Conservation (phyloP, 2,113 vertebrate species). For the Prionailurus bengalensis region DNA sequence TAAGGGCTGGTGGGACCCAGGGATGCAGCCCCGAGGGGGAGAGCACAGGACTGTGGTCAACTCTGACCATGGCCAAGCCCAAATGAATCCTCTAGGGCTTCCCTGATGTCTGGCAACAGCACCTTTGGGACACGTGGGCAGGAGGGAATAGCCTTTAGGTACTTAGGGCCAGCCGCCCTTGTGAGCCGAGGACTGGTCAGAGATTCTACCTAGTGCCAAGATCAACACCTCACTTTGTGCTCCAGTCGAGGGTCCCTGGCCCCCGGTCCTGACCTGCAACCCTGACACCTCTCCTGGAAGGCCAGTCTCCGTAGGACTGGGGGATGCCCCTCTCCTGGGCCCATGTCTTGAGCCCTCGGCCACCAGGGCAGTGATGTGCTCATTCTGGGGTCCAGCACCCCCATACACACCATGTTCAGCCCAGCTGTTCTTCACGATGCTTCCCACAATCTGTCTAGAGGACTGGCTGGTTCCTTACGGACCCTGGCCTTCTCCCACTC, state of each 20-base stretch:
- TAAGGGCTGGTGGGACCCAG: neutral
- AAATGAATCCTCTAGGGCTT: neutral
- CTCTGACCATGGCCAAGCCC: neutral
- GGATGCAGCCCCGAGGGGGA: neutral
- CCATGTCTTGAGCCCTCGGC: neutral
- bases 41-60: neutral
- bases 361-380: fast-evolving
- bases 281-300: neutral
- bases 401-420: neutral
- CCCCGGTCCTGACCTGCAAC: neutral
- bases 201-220: neutral
- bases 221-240: neutral
- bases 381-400: neutral
- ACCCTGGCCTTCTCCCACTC: neutral
- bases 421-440: neutral
- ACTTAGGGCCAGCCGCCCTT: neutral
- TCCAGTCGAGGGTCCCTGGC: neutral
- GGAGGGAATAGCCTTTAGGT: neutral
- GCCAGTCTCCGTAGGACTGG: neutral
- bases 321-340: neutral
- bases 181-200: neutral
- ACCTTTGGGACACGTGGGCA: too few relatives aligned
- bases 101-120: neutral
- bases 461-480: neutral
- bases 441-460: neutral